A percentile compares a stretch with the other conserved stretches of the same genome.
phyloP scores from a whole-genome alignment of 1,140 invertebrate genomes.

The Venturia canescens region DNA sequence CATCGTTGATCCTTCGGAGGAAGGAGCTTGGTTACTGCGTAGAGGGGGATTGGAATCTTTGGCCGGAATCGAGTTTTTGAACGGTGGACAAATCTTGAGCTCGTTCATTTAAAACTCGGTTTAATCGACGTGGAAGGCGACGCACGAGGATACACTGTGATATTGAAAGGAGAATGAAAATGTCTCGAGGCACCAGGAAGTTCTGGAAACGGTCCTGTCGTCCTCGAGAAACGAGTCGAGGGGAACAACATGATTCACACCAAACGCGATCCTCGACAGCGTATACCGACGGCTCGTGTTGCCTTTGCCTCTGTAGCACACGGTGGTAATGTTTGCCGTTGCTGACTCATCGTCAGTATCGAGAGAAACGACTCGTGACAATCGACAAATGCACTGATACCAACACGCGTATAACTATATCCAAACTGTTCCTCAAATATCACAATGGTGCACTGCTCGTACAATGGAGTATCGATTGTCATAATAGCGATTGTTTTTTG shows the following conservation, averaged over 20 bases:
- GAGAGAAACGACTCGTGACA: constrained; percentile 35
- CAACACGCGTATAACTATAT: neutral
- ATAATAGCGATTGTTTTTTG: neutral
- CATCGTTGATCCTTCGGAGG: neutral
- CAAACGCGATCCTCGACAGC: neutral
- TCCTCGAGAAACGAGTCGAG: constrained; percentile 42
- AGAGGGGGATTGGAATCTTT: neutral
- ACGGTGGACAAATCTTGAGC: constrained; percentile 8
- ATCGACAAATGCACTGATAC: constrained; percentile 29
- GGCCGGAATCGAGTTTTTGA: neutral
- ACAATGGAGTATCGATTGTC: neutral
- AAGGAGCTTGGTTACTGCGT: neutral
- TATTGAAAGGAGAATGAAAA: neutral
- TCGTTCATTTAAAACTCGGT: constrained; percentile 1
- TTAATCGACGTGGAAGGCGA: constrained; percentile 11
- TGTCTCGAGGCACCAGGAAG: constrained; percentile 37
- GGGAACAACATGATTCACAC: constrained; percentile 31
- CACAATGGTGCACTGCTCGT: neutral
- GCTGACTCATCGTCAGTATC: constrained; percentile 40
- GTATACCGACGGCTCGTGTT: neutral
- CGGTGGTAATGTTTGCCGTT: constrained; percentile 27
- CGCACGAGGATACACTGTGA: neutral
- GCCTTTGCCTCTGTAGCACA: neutral
- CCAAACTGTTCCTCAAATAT: neutral
- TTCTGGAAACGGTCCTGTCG: constrained; percentile 32